Evolutionary conservation across 1,140 invertebrate genomes (phyloP).

Genomic region (Acromyrmex echinatior): DNA sequence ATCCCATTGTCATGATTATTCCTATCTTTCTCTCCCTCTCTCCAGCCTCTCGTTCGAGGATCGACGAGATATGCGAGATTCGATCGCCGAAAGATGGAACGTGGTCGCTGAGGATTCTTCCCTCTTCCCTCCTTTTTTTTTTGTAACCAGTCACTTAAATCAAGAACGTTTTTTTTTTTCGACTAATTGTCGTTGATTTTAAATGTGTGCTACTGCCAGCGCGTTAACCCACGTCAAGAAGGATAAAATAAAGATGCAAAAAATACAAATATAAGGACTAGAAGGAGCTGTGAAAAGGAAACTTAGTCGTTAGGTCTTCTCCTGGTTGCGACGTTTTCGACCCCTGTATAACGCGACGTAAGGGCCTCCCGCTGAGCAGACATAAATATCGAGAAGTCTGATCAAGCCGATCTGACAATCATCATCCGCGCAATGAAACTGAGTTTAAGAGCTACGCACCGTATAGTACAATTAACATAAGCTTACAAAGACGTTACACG

Average conservation of each 20-base stretch:
- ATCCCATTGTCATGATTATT: not conserved
- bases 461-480: conserved; percentile 44
- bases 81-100: conserved; percentile 39
- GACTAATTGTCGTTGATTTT: conserved; percentile 51
- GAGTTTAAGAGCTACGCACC: conserved; percentile 20
- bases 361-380: conserved; percentile 21
- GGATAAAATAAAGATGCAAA: conserved; percentile 44
- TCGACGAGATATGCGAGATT: conserved; percentile 17
- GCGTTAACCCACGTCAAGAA: conserved; percentile 37
- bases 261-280: conserved; percentile 17
- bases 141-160: conserved; percentile 31
- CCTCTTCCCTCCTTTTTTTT: not conserved
- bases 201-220: conserved; percentile 67
- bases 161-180: conserved; percentile 4
- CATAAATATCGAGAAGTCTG: not conserved
- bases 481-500: not conserved
- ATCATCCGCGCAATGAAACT: conserved; percentile 1
- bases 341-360: conserved; percentile 27
- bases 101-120: not conserved
- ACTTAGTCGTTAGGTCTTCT: conserved; percentile 62
- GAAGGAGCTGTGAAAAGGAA: conserved; percentile 38
- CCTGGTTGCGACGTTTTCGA: conserved; percentile 42
- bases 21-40: not conserved
- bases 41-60: conserved; percentile 11
- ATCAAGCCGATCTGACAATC: not conserved